Conservation (phyloP, 2,113 vertebrate genomes). For the Tyto alba region DNA sequence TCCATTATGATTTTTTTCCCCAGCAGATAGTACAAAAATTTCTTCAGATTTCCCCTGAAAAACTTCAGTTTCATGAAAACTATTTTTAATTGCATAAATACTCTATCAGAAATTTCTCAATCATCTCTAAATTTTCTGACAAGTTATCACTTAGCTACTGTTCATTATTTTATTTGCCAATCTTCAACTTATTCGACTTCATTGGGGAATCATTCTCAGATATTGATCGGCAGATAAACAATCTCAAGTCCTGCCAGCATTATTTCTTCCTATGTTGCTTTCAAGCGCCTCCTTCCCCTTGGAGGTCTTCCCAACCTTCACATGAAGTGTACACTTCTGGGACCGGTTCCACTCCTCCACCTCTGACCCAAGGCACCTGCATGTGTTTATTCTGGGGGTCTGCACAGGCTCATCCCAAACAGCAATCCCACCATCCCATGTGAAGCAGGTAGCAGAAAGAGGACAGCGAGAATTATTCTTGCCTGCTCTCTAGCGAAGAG, state of each 20-base stretch:
- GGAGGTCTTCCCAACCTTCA: neutral
- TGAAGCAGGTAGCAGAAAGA: neutral
- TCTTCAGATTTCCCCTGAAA: neutral
- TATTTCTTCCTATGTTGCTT: neutral
- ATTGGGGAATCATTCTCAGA: neutral
- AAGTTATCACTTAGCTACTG: neutral
- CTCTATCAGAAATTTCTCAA: neutral
- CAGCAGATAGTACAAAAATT: neutral
- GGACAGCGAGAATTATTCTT: neutral
- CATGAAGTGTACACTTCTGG: neutral
- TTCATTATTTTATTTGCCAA: neutral
- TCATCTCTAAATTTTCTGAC: neutral
- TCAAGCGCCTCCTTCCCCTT: neutral
- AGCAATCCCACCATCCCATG: fast-evolving
- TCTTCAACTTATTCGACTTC: neutral
- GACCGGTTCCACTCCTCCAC: neutral
- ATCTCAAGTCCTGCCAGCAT: neutral
- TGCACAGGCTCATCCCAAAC: neutral
- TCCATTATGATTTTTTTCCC: neutral
- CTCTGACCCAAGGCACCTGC: neutral
- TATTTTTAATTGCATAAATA: neutral
- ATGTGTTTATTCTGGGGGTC: neutral
- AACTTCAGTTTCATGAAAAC: neutral
- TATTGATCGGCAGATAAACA: neutral
- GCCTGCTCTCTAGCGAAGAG: neutral